Percentiles rank a stretch among this genome's conserved stretches.
Conservation (phyloP, 2,888 invertebrate genomes). For the Heliconius sara region DNA sequence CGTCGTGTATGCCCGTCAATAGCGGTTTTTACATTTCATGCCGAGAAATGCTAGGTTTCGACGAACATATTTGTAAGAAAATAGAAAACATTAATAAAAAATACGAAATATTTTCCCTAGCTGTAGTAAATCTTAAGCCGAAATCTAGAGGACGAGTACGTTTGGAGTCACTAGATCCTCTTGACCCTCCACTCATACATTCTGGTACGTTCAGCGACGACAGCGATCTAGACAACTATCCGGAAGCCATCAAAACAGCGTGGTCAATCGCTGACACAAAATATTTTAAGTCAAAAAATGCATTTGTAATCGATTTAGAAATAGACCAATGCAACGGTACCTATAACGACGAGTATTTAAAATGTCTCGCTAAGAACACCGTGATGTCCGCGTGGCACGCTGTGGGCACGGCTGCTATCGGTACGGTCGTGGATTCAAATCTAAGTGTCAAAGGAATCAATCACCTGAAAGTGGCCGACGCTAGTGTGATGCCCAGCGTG, state of each 20-base stretch:
- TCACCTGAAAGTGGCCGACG: slow-evolving; percentile 68
- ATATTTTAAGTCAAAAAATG: slow-evolving; percentile 61
- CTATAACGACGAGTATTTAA: slow-evolving; percentile 64
- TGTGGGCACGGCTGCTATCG: slow-evolving; percentile 72
- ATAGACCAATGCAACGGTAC: slow-evolving; percentile 59
- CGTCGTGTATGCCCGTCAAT: slow-evolving; percentile 59
- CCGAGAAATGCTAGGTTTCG: slow-evolving; percentile 56
- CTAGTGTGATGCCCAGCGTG: slow-evolving; percentile 69
- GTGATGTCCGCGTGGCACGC: slow-evolving; percentile 74
- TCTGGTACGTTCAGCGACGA: slow-evolving; percentile 64
- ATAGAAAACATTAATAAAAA: slow-evolving; percentile 56
- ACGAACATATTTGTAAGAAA: slow-evolving; percentile 57
- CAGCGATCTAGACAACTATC: slow-evolving; percentile 61
- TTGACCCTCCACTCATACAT: slow-evolving; percentile 63
- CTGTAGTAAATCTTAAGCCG: slow-evolving; percentile 69
- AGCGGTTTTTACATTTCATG: slow-evolving; percentile 58
- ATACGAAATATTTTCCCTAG: slow-evolving; percentile 62
- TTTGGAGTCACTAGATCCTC: slow-evolving; percentile 58
- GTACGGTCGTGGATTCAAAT: slow-evolving; percentile 62
- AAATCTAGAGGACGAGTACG: slow-evolving; percentile 66
- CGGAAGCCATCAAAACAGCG: slow-evolving; percentile 59
- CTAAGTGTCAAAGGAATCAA: slow-evolving; percentile 61
- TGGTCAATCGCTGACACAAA: slow-evolving; percentile 59
- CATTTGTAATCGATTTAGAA: slow-evolving; percentile 59
- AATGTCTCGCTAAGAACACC: slow-evolving; percentile 67